phyloP scores from a whole-genome alignment of 2,797 vertebrate genomes.

The Harpagifer antarcticus region DNA sequence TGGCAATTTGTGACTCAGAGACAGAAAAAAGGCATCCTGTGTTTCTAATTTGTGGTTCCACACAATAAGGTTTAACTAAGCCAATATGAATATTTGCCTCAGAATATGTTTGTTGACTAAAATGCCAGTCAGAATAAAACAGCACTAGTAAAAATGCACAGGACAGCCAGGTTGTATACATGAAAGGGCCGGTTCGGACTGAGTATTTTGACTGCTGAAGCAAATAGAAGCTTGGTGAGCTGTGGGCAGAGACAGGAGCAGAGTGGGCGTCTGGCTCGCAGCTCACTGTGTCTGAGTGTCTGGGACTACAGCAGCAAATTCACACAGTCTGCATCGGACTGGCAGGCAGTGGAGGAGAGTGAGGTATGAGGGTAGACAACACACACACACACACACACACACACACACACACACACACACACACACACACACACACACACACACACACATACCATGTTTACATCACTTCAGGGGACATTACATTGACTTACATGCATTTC shows the following conservation, averaged over 20 bases:
- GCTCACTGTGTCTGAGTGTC: conserved; percentile 79
- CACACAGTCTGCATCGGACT: conserved; percentile 78
- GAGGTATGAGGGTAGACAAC: conserved; percentile 66
- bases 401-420: not conserved
- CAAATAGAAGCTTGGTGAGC: conserved; percentile 78
- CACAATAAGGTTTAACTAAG: not conserved
- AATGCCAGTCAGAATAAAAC: not conserved
- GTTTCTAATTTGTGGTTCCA: conserved; percentile 11
- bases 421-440: too few relatives aligned
- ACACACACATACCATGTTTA: too few relatives aligned
- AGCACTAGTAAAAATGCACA: conserved; percentile 16
- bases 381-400: conserved; percentile 38
- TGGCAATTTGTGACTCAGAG: too few relatives aligned
- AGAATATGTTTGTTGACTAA: conserved; percentile 1
- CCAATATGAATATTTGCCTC: conserved; percentile 1
- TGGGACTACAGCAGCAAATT: conserved; percentile 82
- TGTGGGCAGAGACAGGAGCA: conserved; percentile 79
- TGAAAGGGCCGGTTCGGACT: conserved; percentile 24
- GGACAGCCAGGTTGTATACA: conserved; percentile 28
- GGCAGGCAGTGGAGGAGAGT: conserved; percentile 70
- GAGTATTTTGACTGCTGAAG: conserved; percentile 67
- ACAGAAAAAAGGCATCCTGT: not conserved
- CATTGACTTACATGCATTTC: too few relatives aligned
- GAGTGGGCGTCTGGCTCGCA: conserved; percentile 86
- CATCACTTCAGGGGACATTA: too few relatives aligned